Conservation (phyloP, 2,888 invertebrate species). For the Agrochola lychnidis region DNA sequence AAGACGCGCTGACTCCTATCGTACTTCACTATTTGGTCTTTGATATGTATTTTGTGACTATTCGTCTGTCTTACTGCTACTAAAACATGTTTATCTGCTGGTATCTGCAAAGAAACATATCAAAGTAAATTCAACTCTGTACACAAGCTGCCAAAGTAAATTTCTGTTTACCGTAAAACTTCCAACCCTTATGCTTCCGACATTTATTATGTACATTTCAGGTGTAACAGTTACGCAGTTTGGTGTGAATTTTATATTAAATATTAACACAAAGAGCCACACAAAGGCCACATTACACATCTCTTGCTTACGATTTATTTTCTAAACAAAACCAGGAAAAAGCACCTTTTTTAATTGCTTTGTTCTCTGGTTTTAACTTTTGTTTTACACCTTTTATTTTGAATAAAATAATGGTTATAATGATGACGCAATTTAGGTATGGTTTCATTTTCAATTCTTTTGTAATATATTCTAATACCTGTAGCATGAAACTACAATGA, state of each 20-base stretch:
- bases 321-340: slow-evolving; percentile 68
- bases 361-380: slow-evolving; percentile 39
- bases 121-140: slow-evolving; percentile 57
- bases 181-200: slow-evolving; percentile 51
- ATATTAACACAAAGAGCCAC: slow-evolving; percentile 83
- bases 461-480: neutral
- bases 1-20: slow-evolving; percentile 94
- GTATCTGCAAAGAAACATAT: slow-evolving; percentile 84
- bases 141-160: slow-evolving; percentile 37
- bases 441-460: neutral
- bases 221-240: slow-evolving; percentile 77
- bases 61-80: slow-evolving; percentile 94
- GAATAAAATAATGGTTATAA: slow-evolving; percentile 9
- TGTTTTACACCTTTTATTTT: slow-evolving; percentile 38
- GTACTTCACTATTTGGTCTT: slow-evolving; percentile 94
- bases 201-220: slow-evolving; percentile 81
- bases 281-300: slow-evolving; percentile 73
- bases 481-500: neutral
- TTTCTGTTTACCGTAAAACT: slow-evolving; percentile 45
- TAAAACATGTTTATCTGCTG: slow-evolving; percentile 94
- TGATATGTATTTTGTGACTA: slow-evolving; percentile 95
- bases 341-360: slow-evolving; percentile 54
- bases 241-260: slow-evolving; percentile 86
- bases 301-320: slow-evolving; percentile 72
- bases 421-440: neutral